Evolutionary conservation across 2,888 invertebrate genomes (phyloP).

Genomic region (Netelia inedita): DNA sequence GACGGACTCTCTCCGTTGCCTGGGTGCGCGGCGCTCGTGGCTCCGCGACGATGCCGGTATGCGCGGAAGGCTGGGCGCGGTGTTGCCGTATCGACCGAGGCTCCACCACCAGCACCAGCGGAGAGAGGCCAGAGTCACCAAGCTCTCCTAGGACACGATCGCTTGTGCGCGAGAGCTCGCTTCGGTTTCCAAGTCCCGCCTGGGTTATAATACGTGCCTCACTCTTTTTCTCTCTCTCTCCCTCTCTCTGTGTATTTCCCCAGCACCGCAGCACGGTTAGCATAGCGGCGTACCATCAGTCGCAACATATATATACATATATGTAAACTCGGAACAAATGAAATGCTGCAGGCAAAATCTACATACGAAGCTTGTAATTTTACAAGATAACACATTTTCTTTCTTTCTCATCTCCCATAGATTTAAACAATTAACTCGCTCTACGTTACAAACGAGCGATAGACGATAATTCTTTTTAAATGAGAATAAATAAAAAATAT

Average conservation of each 20-base stretch:
- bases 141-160: slow-evolving; percentile 31
- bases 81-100: slow-evolving; percentile 84
- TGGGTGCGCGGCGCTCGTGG: slow-evolving; percentile 71
- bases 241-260: slow-evolving; percentile 11
- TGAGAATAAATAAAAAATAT: too few species aligned
- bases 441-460: too few species aligned
- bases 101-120: slow-evolving; percentile 70
- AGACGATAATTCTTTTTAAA: too few species aligned
- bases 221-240: not conserved
- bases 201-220: slow-evolving; percentile 4
- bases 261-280: slow-evolving; percentile 58
- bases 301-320: slow-evolving; percentile 11
- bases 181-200: not conserved
- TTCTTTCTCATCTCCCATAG: too few species aligned
- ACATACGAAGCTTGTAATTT: not conserved
- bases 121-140: not conserved
- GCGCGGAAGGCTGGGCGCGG: slow-evolving; percentile 78
- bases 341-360: slow-evolving; percentile 26
- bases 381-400: too few species aligned
- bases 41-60: slow-evolving; percentile 75
- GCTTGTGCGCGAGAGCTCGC: slow-evolving; percentile 8
- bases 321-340: slow-evolving; percentile 1
- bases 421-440: too few species aligned
- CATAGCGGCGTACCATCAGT: slow-evolving; percentile 57
- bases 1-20: slow-evolving; percentile 53